phyloP scores from a whole-genome alignment of 2,113 vertebrate genomes.

The Silurus asotus region DNA sequence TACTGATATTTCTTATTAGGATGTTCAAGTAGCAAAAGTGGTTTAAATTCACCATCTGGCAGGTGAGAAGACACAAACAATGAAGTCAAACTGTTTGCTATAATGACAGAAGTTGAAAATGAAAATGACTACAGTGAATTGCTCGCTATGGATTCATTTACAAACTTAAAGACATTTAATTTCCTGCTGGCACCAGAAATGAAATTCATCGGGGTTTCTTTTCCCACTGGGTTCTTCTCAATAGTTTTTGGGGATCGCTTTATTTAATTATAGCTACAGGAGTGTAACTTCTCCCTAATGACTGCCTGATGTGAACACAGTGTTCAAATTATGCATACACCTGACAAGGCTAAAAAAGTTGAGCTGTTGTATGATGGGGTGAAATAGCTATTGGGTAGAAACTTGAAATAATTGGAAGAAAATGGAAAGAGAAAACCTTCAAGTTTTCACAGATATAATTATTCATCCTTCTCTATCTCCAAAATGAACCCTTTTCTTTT shows the following conservation, averaged over 20 bases:
- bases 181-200: not conserved
- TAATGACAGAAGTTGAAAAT: not conserved
- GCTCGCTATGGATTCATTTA: not conserved
- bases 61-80: not conserved
- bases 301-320: constrained; percentile 8
- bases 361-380: not conserved
- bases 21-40: not conserved
- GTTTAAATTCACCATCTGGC: not conserved
- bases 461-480: not conserved
- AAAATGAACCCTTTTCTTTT: not conserved
- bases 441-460: not conserved
- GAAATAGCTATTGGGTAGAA: not conserved
- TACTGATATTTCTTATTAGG: not conserved
- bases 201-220: not conserved
- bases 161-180: not conserved
- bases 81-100: not conserved
- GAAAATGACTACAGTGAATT: not conserved
- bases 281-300: not conserved
- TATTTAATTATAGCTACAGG: constrained; percentile 7
- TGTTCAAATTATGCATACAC: not conserved
- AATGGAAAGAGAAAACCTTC: not conserved
- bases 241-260: not conserved
- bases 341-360: not conserved
- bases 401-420: not conserved
- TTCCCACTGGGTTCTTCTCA: not conserved